phyloP scores from a whole-genome alignment of 2,797 vertebrate genomes.

The Crocodylus rhombifer region DNA sequence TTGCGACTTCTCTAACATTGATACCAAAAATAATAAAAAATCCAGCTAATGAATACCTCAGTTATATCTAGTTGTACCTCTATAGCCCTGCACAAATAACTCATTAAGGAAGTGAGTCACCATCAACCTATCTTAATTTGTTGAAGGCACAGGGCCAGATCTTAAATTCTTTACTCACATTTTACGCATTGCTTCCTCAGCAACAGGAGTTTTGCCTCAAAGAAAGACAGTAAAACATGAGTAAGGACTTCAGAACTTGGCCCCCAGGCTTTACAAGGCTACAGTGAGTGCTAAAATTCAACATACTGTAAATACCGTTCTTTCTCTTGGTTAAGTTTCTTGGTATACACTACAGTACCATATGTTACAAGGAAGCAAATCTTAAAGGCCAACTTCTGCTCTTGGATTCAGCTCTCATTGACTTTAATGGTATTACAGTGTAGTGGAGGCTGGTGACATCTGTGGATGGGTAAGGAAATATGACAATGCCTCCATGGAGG shows the following conservation, averaged over 20 bases:
- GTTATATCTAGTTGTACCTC: background rate
- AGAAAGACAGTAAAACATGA: background rate
- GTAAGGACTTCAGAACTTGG: conserved; percentile 3
- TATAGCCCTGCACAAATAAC: background rate
- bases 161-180: background rate
- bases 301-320: conserved; percentile 58
- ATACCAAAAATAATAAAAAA: background rate
- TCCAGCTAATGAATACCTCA: background rate
- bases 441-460: conserved; percentile 66
- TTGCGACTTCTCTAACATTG: background rate
- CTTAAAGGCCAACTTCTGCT: conserved; percentile 75
- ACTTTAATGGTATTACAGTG: conserved; percentile 58
- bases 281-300: conserved; percentile 72
- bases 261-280: conserved; percentile 53
- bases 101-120: conserved; percentile 31
- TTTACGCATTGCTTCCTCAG: background rate
- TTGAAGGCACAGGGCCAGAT: background rate
- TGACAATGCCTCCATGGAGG: conserved; percentile 58
- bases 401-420: conserved; percentile 70
- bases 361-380: conserved; percentile 73
- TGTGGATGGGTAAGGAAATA: conserved; percentile 66
- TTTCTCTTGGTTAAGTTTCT: conserved; percentile 56
- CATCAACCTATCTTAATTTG: background rate
- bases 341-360: conserved; percentile 71
- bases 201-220: background rate